Evolutionary conservation across 64 coral and sea anemone species (phyloP).

Genomic region (Cladopsammia gracilis): DNA sequence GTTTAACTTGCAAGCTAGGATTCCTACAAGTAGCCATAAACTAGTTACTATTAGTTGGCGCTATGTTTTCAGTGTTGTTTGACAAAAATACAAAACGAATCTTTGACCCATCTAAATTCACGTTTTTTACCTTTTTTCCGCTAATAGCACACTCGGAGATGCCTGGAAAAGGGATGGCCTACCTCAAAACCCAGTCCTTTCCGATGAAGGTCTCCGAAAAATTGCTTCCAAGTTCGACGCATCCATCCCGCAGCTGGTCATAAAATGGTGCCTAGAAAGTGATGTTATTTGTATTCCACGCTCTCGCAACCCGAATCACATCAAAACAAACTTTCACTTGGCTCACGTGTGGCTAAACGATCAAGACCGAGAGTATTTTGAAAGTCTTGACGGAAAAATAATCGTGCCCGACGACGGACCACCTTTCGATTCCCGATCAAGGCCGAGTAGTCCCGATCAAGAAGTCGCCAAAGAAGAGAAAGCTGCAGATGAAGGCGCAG

Average conservation of each 20-base stretch:
- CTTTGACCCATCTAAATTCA: no score
- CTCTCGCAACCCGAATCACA: constrained; percentile 91
- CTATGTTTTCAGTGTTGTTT: no score
- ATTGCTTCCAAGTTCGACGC: constrained; percentile 88
- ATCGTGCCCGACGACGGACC: constrained; percentile 50
- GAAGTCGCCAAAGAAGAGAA: constrained; percentile 2
- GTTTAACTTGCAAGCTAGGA: no score
- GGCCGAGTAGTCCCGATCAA: constrained; percentile 1
- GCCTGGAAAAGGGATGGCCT: constrained; percentile 78
- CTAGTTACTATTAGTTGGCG: no score
- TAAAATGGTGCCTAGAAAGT: constrained; percentile 88
- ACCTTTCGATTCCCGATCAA: constrained; percentile 30
- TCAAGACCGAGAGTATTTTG: constrained; percentile 60
- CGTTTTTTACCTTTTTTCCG: neutral
- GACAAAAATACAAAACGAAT: no score
- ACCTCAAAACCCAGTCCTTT: constrained; percentile 78
- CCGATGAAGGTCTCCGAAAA: constrained; percentile 62
- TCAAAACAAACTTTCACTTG: constrained; percentile 89
- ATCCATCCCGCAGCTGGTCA: constrained; percentile 83
- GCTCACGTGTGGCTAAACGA: constrained; percentile 71
- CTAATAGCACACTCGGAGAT: constrained; percentile 75
- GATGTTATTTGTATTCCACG: constrained; percentile 85
- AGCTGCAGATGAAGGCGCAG: neutral
- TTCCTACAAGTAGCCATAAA: no score
- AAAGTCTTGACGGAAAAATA: constrained; percentile 79